These are phyloP conservation scores for Actenoides lindsayi DNA, from an alignment of 2,113 vertebrate genomes.

Conservation along the genomic window DNA sequence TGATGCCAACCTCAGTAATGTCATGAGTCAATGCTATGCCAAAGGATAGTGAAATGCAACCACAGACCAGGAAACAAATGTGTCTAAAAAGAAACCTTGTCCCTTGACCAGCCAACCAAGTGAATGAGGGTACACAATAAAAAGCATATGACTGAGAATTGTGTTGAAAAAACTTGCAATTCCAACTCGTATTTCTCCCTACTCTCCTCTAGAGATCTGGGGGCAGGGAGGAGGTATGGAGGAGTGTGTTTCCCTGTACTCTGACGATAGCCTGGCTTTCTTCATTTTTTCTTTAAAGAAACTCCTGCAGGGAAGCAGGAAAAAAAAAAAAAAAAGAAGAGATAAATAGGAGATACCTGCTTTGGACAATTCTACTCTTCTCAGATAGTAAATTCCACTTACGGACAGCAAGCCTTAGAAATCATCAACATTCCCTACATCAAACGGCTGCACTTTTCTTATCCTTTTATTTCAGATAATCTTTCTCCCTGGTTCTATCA, in stretches of 20 bases:
- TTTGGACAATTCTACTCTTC: neutral
- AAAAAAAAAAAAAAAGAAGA: neutral
- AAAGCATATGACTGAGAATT: neutral
- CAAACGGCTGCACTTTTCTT: neutral
- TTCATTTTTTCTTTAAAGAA: neutral
- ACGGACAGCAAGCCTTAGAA: neutral
- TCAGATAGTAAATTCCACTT: neutral
- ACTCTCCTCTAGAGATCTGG: neutral
- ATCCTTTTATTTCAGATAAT: neutral
- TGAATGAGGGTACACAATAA: neutral
- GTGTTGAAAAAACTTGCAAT: neutral
- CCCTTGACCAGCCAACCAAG: neutral
- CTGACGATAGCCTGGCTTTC: neutral
- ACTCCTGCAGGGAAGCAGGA: neutral
- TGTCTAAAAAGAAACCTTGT: neutral
- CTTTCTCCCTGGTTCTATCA: neutral
- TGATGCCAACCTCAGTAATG: neutral
- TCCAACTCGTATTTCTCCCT: neutral
- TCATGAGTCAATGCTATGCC: neutral
- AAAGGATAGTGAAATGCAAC: neutral
- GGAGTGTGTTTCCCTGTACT: neutral
- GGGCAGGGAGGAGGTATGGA: too few relatives aligned
- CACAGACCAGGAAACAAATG: neutral
- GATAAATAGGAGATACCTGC: neutral
- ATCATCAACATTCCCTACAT: neutral